Evolutionary conservation across 1,140 invertebrate genomes (phyloP).

Genomic region (Orchesella cincta): DNA sequence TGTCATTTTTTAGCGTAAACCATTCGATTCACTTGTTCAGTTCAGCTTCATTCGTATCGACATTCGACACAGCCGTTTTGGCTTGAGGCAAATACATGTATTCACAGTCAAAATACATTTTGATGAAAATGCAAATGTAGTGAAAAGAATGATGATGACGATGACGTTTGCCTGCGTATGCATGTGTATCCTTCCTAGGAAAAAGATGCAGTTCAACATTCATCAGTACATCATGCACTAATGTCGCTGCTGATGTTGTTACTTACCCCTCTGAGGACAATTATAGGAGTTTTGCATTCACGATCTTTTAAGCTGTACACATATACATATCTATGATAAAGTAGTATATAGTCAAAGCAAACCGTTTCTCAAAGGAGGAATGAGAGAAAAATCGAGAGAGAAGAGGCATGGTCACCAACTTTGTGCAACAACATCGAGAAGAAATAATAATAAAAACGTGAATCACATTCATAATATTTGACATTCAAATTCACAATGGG

Average conservation of each 20-base stretch:
- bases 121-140: slow-evolving; percentile 19
- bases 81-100: background rate
- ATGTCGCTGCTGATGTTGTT: background rate
- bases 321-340: background rate
- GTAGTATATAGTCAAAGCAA: background rate
- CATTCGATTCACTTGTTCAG: slow-evolving; percentile 2
- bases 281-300: background rate
- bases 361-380: background rate
- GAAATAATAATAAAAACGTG: background rate
- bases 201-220: background rate
- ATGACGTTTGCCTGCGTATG: background rate
- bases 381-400: background rate
- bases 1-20: background rate
- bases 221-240: background rate
- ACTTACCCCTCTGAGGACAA: slow-evolving; percentile 1
- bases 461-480: background rate
- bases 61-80: background rate
- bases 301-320: background rate
- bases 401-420: background rate
- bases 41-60: background rate
- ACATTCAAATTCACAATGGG: background rate
- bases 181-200: background rate
- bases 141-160: background rate
- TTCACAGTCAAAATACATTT: background rate
- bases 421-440: background rate